Base-by-base conservation (phyloP, 2,797 vertebrate genomes). In the Odontamblyopus rebecca region DNA sequence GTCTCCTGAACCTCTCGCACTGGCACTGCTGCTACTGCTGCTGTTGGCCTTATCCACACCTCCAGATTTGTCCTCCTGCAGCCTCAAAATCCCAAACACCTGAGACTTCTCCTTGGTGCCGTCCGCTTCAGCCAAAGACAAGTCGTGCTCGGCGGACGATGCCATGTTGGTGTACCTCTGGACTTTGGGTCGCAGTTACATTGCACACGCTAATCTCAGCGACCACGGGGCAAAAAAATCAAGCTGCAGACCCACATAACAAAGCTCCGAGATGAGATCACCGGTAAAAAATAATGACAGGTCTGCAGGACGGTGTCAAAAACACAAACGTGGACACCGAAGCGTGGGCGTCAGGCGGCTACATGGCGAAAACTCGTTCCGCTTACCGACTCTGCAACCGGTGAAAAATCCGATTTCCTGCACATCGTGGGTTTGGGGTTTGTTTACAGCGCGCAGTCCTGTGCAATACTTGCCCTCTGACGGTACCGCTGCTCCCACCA, bases 111-210 rank as follows among this genome's bases (percentile, higher is more conserved):
- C 94, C 77, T 91, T 93, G 77, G 74, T 85, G 89, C 79, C 26
- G 65, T 95, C 94, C 35, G 90, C 89, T 57, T 95, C 94, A 2
- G 89, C 86, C 80, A 95, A 87, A 68, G 89, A 82, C 80, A 95
- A 86, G 73, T 95, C 94, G 82, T 94, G 93, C 66, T 95, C 94
- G n/a, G 93, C 90, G 80, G 90, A 79, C 85, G 94, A 91, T 92
- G 94, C 92, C 94, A 95, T 95, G 82, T 87, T 86, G 18, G 18
- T 0, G 79, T 30, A 4, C 74, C 68, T 67, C 71, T 44, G 50
- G 26, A 59, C 32, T 4, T 4, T 26, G 18, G 65, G 48, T 15
- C 41, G 5, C 0, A 66, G 27, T 69, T 53, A 18, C 65, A 30
- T 18, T 59, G 66, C 54, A 75, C 16, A 27, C 73, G 62, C 59